These are phyloP conservation scores for Synergus gifuensis DNA, from an alignment of 2,888 invertebrate genomes.

Conservation along the genomic window DNA sequence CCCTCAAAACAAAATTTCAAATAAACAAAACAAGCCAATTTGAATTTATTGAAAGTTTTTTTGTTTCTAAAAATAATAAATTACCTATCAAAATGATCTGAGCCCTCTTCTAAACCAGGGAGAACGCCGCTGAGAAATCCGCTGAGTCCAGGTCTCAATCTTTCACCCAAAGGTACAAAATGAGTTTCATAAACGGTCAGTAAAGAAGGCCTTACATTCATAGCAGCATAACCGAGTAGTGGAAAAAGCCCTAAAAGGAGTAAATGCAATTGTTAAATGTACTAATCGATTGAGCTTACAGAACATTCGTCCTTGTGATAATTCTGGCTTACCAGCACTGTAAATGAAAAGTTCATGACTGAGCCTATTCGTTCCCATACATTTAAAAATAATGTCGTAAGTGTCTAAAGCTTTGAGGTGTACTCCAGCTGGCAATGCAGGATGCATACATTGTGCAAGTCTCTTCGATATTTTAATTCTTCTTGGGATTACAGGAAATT, in stretches of 20 bases:
- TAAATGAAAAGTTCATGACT: constrained; percentile 92
- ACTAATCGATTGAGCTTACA: not conserved
- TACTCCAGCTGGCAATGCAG: constrained; percentile 93
- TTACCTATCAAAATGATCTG: constrained; percentile 89
- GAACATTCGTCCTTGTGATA: not conserved
- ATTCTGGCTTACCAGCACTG: constrained; percentile 81
- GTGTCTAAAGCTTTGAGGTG: constrained; percentile 95
- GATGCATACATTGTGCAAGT: constrained; percentile 95
- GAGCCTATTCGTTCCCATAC: constrained; percentile 89
- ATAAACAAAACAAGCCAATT: too few relatives aligned
- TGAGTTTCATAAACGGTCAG: constrained; percentile 92
- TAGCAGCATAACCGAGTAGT: constrained; percentile 91
- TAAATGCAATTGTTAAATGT: constrained; percentile 15
- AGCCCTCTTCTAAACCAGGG: constrained; percentile 92
- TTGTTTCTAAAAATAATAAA: not conserved
- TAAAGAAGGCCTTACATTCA: constrained; percentile 91
- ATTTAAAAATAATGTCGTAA: constrained; percentile 93
- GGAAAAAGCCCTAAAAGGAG: constrained; percentile 87
- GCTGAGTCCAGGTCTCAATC: constrained; percentile 88
- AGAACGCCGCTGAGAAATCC: constrained; percentile 93
- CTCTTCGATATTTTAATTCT: constrained; percentile 93
- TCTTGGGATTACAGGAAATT: constrained; percentile 91
- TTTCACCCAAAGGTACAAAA: constrained; percentile 89
- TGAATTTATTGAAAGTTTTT: too few relatives aligned
- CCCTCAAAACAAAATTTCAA: too few relatives aligned